Evolutionary conservation across 2,113 vertebrate genomes (phyloP), one percentile per base, ranked within the genome.

Genomic region (Mobula hypostoma): DNA sequence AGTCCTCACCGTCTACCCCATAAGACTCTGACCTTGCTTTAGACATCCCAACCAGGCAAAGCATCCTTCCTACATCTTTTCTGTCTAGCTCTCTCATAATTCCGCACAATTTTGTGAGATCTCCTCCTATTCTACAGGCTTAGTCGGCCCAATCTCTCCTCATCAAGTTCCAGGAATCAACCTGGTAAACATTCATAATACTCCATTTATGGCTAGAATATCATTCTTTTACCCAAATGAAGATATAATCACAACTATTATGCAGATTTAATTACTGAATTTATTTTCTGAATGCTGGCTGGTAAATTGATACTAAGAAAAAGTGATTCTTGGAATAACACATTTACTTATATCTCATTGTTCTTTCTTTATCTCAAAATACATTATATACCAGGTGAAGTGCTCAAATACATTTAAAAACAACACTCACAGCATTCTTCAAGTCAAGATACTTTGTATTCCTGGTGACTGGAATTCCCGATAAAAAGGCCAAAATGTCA

Each of bases 361-460:
- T 7, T n/a, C 58, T n/a, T 85, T 27, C 82, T 85, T 63, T 40
- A 74, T 21, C 40, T 68, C 68, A 48, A 36, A 21, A 12, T 12
- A 72, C 66, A 74, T 70, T 74, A 93, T 27, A 56, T 48, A 2
- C 96, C 11, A 21, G 4, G 94, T 48, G 76, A 61, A 58, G 2
- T 61, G 61, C 36, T 76, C 29, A n/a, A 82, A 94, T 19, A 88
- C 9, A 92, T 5, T 94, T 27, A 36, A 94, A 77, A 76, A 63
- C n/a, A 68, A 0, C 48, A 97, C 97, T 98, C 96, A 99, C 99
- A 94, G 98, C 97, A 68, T 99, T 99, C 95, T 99, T 99, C 94
- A 99, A 97, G 96, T 99, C 99, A 96, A 99, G 97, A 95, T 99
- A 99, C 96, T 98, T 98, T 0, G 99, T 99, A 95, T 98, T 99